A percentile compares a stretch with the other conserved stretches of the same genome.
phyloP scores from a whole-genome alignment of 2,113 vertebrate species.

The Thunnus thynnus region DNA sequence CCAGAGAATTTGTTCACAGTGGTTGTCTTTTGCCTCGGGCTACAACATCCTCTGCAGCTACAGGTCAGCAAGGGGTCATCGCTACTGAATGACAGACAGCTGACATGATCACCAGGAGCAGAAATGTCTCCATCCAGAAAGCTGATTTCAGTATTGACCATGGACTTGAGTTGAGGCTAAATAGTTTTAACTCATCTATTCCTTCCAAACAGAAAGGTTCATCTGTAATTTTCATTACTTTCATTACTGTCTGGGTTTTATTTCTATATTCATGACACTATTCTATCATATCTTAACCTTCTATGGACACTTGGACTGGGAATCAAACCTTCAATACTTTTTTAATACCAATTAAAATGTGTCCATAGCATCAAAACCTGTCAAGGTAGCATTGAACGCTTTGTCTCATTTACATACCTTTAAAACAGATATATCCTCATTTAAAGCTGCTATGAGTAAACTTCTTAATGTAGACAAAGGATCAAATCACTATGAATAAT shows the following conservation, averaged over 20 bases:
- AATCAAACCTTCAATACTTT: not conserved
- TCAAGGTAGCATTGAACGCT: no score
- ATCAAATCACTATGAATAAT: not conserved
- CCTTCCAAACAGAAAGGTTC: conserved; percentile 24
- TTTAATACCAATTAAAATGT: not conserved
- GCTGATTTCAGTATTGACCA: conserved; percentile 8
- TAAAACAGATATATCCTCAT: no score
- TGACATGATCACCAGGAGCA: conserved; percentile 32
- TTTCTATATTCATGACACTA: not conserved
- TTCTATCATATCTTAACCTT: no score
- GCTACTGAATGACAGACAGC: conserved; percentile 58
- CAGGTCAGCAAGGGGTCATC: conserved; percentile 64
- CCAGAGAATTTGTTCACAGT: conserved; percentile 61
- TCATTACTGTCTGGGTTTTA: not conserved
- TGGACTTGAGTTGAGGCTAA: conserved; percentile 15
- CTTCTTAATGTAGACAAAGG: not conserved
- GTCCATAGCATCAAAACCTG: not conserved
- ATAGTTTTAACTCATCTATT: conserved; percentile 13
- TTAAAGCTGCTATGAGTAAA: not conserved
- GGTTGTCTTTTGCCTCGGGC: conserved; percentile 45
- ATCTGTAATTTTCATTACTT: conserved; percentile 16
- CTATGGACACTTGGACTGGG: not conserved
- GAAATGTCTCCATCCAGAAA: conserved; percentile 6
- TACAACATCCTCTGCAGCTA: conserved; percentile 56
- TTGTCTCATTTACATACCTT: no score